phyloP scores from a whole-genome alignment of 2,888 invertebrate species.

The Campoplex nolae region DNA sequence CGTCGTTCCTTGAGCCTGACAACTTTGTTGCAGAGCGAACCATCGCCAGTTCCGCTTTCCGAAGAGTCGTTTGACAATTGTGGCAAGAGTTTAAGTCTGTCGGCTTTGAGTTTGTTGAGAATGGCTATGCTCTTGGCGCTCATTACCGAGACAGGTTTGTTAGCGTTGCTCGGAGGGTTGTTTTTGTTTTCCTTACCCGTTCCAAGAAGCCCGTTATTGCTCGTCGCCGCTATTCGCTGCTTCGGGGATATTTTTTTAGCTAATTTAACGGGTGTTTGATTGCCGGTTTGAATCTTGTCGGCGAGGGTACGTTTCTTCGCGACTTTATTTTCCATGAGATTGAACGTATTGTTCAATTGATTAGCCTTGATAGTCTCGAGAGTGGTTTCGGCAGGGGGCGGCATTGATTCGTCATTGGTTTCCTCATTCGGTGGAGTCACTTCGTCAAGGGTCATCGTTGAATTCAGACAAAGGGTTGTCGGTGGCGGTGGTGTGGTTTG shows the following conservation, averaged over 20 bases:
- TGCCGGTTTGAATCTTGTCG: conserved; percentile 77
- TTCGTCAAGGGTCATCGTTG: conserved; percentile 72
- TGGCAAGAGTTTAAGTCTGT: conserved; percentile 71
- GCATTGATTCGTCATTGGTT: conserved; percentile 1
- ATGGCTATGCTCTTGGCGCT: conserved; percentile 81
- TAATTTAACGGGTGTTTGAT: conserved; percentile 75
- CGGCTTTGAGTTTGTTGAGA: conserved; percentile 80
- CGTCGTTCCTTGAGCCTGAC: conserved; percentile 79
- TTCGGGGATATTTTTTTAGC: conserved; percentile 75
- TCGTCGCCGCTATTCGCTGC: conserved; percentile 26
- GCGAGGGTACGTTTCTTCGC: conserved; percentile 78
- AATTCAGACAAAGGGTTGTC: conserved; percentile 52
- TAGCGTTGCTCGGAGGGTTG: not conserved
- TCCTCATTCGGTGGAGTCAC: conserved; percentile 28
- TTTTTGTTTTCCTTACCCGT: conserved; percentile 79
- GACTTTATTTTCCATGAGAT: conserved; percentile 68
- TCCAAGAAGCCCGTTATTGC: not conserved
- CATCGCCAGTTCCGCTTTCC: conserved; percentile 66
- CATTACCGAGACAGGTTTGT: conserved; percentile 71
- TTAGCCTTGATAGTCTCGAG: conserved; percentile 51
- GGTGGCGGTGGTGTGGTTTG: not conserved
- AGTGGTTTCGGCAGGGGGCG: not conserved
- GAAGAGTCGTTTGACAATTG: conserved; percentile 57
- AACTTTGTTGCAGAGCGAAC: conserved; percentile 73
- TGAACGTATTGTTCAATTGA: conserved; percentile 76